phyloP scores from a whole-genome alignment of 1,140 invertebrate genomes.

The Lepidostoma basale region DNA sequence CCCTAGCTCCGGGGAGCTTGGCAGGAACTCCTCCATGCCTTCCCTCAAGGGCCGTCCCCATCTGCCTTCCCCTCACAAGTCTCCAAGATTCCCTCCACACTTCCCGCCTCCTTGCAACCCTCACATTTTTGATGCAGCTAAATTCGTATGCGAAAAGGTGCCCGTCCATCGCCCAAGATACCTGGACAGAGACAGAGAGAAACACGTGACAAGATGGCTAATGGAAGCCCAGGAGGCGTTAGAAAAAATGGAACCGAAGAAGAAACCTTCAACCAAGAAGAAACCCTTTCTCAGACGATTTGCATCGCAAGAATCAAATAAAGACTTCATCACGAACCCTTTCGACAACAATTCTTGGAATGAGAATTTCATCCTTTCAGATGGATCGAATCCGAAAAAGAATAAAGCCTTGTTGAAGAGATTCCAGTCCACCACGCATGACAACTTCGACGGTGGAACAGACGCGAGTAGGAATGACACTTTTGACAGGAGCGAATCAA shows the following conservation, averaged over 20 bases:
- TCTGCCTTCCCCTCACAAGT: conserved; percentile 36
- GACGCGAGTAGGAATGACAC: conserved; percentile 10
- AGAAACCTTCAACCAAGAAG: conserved; percentile 52
- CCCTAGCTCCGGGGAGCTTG: conserved; percentile 43
- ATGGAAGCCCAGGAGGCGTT: conserved; percentile 59
- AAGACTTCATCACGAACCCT: conserved; percentile 47
- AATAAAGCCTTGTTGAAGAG: conserved; percentile 51
- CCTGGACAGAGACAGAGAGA: conserved; percentile 57
- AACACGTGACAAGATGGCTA: conserved; percentile 59
- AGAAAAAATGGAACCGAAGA: conserved; percentile 55
- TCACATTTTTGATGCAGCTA: conserved; percentile 60
- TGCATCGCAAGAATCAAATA: conserved; percentile 53
- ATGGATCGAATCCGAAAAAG: conserved; percentile 54
- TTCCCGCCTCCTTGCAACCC: conserved; percentile 55
- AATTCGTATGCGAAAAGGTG: conserved; percentile 55
- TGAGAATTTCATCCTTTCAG: conserved; percentile 58
- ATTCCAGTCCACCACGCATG: conserved; percentile 35
- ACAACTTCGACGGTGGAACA: conserved; percentile 27
- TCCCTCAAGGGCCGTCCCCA: conserved; percentile 39
- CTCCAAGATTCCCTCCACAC: conserved; percentile 54
- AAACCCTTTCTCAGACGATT: conserved; percentile 47
- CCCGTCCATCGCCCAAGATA: conserved; percentile 53
- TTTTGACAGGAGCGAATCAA: conserved; percentile 42
- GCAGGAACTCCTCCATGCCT: conserved; percentile 44
- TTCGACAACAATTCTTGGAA: conserved; percentile 56